Percentiles rank a stretch among this genome's conserved stretches.
phyloP scores from a whole-genome alignment of 2,113 vertebrate species.

The Pardalotus punctatus region DNA sequence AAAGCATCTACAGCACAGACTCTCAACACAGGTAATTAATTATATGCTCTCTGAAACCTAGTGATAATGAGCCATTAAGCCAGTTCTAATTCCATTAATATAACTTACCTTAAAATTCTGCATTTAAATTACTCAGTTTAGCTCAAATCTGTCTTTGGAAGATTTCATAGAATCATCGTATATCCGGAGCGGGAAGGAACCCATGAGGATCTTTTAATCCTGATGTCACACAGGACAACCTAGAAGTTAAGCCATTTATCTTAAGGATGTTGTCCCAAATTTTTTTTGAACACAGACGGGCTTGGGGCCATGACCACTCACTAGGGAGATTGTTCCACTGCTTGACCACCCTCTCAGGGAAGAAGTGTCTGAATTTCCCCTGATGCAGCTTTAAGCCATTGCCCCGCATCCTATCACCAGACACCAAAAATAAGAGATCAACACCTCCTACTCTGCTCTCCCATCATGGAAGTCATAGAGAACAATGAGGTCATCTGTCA shows the following conservation, averaged over 20 bases:
- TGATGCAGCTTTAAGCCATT: background rate
- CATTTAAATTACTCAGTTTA: background rate
- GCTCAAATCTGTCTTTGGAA: background rate
- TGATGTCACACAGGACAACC: background rate
- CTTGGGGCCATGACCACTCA: background rate
- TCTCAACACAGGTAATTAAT: conserved; percentile 83
- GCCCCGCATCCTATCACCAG: background rate
- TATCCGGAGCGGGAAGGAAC: background rate
- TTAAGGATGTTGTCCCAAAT: background rate
- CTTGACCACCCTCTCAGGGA: background rate
- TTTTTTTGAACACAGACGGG: background rate
- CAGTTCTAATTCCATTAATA: background rate
- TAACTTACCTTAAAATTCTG: background rate
- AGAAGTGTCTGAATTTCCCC: background rate
- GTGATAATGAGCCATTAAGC: background rate
- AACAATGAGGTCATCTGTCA: background rate
- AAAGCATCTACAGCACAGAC: conserved; percentile 74
- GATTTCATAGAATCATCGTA: background rate
- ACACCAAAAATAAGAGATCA: background rate
- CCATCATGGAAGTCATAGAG: background rate
- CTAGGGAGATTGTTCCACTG: background rate
- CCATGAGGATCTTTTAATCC: background rate
- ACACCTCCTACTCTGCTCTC: background rate
- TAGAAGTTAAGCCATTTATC: background rate
- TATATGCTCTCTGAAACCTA: background rate